A percentile compares a stretch with the other conserved stretches of the same genome.
These are phyloP conservation scores for Potamarius usumacintae DNA, from an alignment of 2,113 vertebrate species.

Conservation along the genomic window DNA sequence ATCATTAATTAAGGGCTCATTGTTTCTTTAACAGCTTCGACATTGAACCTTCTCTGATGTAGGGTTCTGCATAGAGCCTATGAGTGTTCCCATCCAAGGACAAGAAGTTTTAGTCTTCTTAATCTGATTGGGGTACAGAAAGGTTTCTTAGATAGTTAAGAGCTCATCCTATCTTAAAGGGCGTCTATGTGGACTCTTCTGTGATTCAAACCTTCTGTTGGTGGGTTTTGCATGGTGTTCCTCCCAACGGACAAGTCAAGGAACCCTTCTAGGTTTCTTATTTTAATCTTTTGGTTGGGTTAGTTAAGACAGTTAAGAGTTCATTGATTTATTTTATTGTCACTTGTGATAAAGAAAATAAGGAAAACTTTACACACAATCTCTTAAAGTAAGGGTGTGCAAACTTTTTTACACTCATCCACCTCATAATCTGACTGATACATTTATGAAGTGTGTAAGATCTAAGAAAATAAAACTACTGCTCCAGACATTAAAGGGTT, in stretches of 20 bases:
- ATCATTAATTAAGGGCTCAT: too few species aligned
- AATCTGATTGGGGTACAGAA: too few species aligned
- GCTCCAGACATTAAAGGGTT: background rate
- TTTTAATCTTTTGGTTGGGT: background rate
- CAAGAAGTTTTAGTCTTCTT: too few species aligned
- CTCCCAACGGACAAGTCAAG: background rate
- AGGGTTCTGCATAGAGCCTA: too few species aligned
- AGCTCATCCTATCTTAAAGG: too few species aligned
- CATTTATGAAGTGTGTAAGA: background rate
- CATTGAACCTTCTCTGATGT: too few species aligned
- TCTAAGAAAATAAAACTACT: background rate
- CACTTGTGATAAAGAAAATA: background rate
- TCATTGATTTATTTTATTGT: background rate
- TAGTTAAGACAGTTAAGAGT: background rate
- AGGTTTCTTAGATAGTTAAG: too few species aligned
- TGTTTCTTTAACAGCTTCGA: too few species aligned
- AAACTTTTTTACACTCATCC: background rate
- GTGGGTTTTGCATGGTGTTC: too few species aligned
- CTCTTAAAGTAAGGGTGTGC: background rate
- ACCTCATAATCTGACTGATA: background rate
- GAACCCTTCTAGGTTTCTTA: background rate
- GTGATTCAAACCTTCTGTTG: too few species aligned
- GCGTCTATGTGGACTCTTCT: too few species aligned
- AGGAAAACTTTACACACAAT: background rate
- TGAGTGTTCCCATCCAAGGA: too few species aligned